phyloP scores from a whole-genome alignment of 2,113 vertebrate species.

The Hyaena hyaena region DNA sequence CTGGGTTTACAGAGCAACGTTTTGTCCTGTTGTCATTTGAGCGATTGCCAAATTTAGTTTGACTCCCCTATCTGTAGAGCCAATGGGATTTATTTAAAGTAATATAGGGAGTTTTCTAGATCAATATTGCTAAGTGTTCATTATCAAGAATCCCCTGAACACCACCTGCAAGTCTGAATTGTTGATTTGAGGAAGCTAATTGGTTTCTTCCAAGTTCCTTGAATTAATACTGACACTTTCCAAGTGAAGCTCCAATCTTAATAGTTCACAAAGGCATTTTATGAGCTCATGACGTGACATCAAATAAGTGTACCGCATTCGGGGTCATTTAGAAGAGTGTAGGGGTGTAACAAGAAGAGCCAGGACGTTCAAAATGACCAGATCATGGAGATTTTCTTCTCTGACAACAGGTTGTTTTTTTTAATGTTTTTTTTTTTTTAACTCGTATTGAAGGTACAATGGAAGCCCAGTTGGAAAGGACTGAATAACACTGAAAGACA shows the following conservation, averaged over 20 bases:
- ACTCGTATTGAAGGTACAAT: neutral
- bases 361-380: neutral
- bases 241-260: neutral
- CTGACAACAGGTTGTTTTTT: neutral
- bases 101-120: neutral
- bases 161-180: neutral
- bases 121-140: constrained; percentile 36
- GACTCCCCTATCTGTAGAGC: neutral
- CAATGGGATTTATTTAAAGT: constrained; percentile 12
- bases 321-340: neutral
- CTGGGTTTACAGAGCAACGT: neutral
- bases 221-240: constrained; percentile 31
- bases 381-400: neutral
- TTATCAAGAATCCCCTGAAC: constrained; percentile 12
- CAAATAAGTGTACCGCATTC: accelerated
- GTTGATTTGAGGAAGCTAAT: neutral
- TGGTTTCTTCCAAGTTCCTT: constrained; percentile 45
- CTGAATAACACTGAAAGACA: neutral
- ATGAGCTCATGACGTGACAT: neutral
- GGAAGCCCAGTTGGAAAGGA: neutral
- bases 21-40: neutral
- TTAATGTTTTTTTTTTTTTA: neutral
- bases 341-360: neutral
- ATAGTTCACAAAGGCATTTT: neutral
- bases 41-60: constrained; percentile 17